These are phyloP conservation scores for Eremobia ochroleuca DNA, from an alignment of 2,888 invertebrate genomes.

Conservation along the genomic window DNA sequence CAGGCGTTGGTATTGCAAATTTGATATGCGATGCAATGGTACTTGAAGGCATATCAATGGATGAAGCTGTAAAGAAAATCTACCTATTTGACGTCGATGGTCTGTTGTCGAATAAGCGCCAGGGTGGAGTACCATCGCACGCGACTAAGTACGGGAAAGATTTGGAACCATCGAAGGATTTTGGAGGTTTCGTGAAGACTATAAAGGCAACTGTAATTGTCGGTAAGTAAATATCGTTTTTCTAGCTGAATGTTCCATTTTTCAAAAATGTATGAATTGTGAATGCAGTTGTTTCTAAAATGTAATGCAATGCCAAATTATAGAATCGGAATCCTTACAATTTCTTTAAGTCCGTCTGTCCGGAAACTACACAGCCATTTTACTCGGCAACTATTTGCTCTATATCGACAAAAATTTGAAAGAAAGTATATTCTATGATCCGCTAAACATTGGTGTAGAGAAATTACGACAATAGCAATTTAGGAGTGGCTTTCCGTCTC, in stretches of 20 bases:
- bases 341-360: background rate
- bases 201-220: conserved; percentile 96
- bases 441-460: no score
- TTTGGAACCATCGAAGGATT: conserved; percentile 93
- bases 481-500: no score
- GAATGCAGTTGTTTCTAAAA: background rate
- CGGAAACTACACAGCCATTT: background rate
- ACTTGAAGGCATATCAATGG: conserved; percentile 87
- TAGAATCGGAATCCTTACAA: background rate
- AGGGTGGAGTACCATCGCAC: conserved; percentile 91
- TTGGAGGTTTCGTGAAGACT: conserved; percentile 94
- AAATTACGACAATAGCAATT: no score
- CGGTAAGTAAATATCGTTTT: conserved; percentile 90
- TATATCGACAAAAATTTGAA: background rate
- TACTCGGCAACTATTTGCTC: background rate
- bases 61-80: conserved; percentile 94
- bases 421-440: no score
- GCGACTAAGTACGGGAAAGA: conserved; percentile 93
- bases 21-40: conserved; percentile 96
- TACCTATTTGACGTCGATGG: conserved; percentile 98
- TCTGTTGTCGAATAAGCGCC: conserved; percentile 92
- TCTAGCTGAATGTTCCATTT: background rate
- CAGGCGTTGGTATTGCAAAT: conserved; percentile 97
- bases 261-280: background rate
- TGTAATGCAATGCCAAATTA: background rate